These are phyloP conservation scores for Peucedramus taeniatus DNA, from an alignment of 2,113 vertebrate species.

Conservation along the genomic window DNA sequence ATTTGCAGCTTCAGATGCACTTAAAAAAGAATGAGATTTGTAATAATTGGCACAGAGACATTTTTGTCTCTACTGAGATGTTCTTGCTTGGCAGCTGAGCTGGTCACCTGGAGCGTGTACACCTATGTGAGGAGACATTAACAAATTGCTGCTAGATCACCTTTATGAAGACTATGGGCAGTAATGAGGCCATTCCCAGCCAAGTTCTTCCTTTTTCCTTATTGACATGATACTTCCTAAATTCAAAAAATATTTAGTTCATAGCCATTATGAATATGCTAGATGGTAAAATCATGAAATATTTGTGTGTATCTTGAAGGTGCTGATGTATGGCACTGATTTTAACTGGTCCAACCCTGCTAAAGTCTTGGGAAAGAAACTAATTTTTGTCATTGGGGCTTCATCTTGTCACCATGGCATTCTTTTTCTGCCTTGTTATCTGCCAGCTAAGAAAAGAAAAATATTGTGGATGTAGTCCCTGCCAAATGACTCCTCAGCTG, in stretches of 20 bases:
- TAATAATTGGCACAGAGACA: not conserved
- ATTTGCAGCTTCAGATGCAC: not conserved
- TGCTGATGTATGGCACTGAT: not conserved
- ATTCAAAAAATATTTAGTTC: not conserved
- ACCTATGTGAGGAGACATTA: rapidly evolving
- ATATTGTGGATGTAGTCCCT: not conserved
- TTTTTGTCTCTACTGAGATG: not conserved
- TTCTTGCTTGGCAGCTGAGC: not conserved
- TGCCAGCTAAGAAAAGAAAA: not conserved
- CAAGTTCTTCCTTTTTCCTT: not conserved
- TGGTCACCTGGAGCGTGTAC: not conserved
- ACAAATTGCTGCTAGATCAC: not conserved
- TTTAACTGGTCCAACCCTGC: not conserved
- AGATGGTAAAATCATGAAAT: not conserved
- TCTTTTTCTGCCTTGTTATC: not conserved
- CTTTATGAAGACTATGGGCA: not conserved
- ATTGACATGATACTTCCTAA: not conserved
- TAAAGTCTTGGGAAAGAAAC: not conserved
- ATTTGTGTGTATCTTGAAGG: not conserved
- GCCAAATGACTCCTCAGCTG: not conserved
- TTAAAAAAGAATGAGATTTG: not conserved
- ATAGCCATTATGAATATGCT: not conserved
- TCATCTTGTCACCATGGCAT: not conserved
- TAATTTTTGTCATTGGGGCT: not conserved
- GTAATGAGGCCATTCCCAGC: not conserved